Conservation (phyloP, 2,797 vertebrate genomes). For the Hippopotamyrus pictus region DNA sequence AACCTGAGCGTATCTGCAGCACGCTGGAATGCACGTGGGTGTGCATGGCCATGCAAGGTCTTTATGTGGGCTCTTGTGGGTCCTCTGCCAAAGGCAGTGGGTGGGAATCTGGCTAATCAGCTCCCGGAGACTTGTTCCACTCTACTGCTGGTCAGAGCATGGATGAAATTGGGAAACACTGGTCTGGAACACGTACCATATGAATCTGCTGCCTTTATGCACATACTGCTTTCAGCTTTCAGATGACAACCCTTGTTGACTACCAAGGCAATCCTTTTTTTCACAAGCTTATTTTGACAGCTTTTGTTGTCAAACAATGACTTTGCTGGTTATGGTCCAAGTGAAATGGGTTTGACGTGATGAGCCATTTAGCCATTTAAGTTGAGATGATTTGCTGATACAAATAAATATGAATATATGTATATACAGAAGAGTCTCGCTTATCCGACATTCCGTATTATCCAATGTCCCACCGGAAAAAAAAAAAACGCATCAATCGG, state of each 20-base stretch:
- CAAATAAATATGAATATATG: background rate
- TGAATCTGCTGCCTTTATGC: background rate
- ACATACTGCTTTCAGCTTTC: background rate
- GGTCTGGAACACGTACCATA: background rate
- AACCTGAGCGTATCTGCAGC: background rate
- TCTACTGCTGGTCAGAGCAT: background rate
- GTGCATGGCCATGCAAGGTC: background rate
- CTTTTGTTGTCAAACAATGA: background rate
- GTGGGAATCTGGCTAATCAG: background rate
- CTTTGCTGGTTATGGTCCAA: background rate
- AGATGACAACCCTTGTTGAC: background rate
- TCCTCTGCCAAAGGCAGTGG: background rate
- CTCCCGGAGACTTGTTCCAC: background rate
- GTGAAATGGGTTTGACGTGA: background rate
- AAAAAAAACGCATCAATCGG: too few relatives aligned
- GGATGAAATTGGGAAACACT: background rate
- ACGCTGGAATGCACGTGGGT: background rate
- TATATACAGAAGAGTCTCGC: too few relatives aligned
- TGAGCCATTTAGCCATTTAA: background rate
- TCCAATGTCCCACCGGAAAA: too few relatives aligned
- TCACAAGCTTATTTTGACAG: background rate
- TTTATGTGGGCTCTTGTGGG: constrained; percentile 1
- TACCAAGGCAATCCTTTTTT: background rate
- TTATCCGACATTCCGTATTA: too few relatives aligned
- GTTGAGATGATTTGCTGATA: background rate